Evolutionary conservation across 1,140 invertebrate species (phyloP), one percentile per base, ranked within the genome.

Genomic region (Phymastichus coffea): DNA sequence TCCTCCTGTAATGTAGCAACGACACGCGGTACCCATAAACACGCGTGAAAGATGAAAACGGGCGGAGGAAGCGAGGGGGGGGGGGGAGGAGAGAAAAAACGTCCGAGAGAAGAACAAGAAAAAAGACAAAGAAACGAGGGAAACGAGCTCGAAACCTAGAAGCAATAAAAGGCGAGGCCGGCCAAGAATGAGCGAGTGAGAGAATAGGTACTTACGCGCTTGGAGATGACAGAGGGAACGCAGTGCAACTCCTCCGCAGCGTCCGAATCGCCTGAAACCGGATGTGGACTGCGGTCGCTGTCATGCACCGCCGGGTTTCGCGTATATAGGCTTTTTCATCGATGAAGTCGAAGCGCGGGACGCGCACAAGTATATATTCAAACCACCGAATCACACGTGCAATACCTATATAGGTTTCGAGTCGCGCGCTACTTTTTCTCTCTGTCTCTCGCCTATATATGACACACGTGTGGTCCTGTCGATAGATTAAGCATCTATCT

Each of bases 231-330:
- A 60, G 60, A 64, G 61, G 38, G 49, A 49, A 35, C 55, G 43
- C 54, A 35, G 28, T 63, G 70, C 69, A 67, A 71, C 63, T 63
- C 68, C 69, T 68, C 41, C n/a, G n/a, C n/a, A n/a, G n/a, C n/a
- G n/a, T n/a, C n/a, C n/a, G n/a, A n/a, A n/a, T n/a, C 28, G 28
- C n/a, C 48, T 33, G 10, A 10, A 38, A 38, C 75, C 76, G 76
- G 76, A 78, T 78, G 75, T 77, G 76, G 76, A 78, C 70, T 77
- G 76, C 74, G 76, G 76, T 77, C 75, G 73, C 65, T 77, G 75
- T 70, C 75, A 77, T 76, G 76, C 75, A 77, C 73, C 75, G 26
- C 3, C 26, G 51, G 26, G 23, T 33, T 33, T 33, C 28, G 20
- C 40, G 17, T n/a, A 43, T 15, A 17, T 20, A 12, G 20, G 15